Percentiles rank a stretch among this genome's conserved stretches.
Evolutionary conservation across 2,797 vertebrate genomes (phyloP).

Genomic region (Alectoris magna): DNA sequence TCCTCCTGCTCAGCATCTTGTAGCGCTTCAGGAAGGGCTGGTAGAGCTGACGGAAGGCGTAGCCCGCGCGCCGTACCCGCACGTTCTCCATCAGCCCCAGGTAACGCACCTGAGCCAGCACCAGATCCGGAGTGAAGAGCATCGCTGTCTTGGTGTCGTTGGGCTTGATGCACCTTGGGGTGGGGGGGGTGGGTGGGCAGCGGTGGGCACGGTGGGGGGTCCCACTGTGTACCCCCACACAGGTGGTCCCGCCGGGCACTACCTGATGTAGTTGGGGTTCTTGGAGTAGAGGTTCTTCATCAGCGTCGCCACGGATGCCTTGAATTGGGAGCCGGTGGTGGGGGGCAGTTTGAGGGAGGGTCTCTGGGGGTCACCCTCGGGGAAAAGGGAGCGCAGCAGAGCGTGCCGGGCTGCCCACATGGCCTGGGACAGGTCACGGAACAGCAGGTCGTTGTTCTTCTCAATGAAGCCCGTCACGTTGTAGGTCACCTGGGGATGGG

Average conservation of each 20-base stretch:
- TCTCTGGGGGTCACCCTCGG: conserved; percentile 80
- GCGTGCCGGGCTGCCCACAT: conserved; percentile 80
- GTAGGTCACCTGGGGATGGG: conserved; percentile 78
- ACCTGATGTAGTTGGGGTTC: conserved; percentile 87
- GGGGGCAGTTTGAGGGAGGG: conserved; percentile 80
- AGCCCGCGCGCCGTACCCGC: conserved; percentile 81
- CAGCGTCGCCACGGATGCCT: conserved; percentile 76
- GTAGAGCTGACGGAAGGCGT: conserved; percentile 81
- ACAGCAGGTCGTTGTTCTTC: conserved; percentile 85
- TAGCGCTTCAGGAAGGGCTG: conserved; percentile 79
- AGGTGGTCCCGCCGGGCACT: fast-evolving
- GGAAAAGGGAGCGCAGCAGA: conserved; percentile 79
- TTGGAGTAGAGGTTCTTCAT: conserved; percentile 86
- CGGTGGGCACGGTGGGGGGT: fast-evolving
- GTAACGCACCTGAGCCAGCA: conserved; percentile 75
- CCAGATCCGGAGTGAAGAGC: conserved; percentile 75
- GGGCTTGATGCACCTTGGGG: conserved; percentile 84
- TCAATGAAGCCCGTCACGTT: conserved; percentile 79
- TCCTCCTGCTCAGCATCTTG: conserved; percentile 75
- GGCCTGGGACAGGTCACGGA: conserved; percentile 81
- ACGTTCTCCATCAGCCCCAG: conserved; percentile 85
- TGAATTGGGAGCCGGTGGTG: conserved; percentile 82
- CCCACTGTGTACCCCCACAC: fast-evolving
- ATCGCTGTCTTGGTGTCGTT: conserved; percentile 73
- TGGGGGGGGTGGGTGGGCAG: no score